These are phyloP conservation scores for Hypsibius dujardini DNA, from an alignment of 1,140 invertebrate species.

Conservation along the genomic window DNA sequence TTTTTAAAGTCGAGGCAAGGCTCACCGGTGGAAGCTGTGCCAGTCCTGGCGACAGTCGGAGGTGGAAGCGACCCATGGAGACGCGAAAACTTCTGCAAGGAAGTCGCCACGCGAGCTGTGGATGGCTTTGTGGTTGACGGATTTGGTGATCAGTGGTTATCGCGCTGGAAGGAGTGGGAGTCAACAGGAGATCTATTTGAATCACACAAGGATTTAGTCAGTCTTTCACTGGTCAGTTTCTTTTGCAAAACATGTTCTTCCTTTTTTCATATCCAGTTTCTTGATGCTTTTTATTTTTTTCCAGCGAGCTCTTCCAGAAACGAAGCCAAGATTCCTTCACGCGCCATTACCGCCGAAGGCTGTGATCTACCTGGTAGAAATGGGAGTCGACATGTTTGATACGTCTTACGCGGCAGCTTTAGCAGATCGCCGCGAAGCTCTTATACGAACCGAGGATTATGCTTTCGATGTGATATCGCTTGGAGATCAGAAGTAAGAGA, in stretches of 20 bases:
- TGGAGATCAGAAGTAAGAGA: neutral
- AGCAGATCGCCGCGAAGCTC: conserved; percentile 4
- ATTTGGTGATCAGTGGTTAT: neutral
- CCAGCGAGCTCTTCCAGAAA: neutral
- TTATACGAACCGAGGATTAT: neutral
- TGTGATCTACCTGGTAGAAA: neutral
- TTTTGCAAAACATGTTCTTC: too few species aligned
- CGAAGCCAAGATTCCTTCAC: neutral
- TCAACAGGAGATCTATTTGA: neutral
- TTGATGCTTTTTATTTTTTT: too few species aligned
- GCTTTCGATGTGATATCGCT: conserved; percentile 3
- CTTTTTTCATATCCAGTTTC: too few species aligned
- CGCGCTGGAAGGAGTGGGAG: conserved; percentile 7
- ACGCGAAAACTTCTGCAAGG: neutral
- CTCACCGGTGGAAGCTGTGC: neutral
- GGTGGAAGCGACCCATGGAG: neutral
- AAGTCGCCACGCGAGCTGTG: neutral
- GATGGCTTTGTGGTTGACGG: conserved; percentile 12
- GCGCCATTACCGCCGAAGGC: conserved; percentile 6
- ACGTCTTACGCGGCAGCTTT: neutral
- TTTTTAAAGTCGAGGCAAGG: neutral
- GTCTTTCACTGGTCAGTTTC: too few species aligned
- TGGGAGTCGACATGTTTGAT: conserved; percentile 13
- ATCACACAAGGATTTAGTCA: neutral
- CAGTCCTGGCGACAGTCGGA: conserved; percentile 1